Conservation (phyloP, 2,888 invertebrate species). For the Candidula unifasciata region DNA sequence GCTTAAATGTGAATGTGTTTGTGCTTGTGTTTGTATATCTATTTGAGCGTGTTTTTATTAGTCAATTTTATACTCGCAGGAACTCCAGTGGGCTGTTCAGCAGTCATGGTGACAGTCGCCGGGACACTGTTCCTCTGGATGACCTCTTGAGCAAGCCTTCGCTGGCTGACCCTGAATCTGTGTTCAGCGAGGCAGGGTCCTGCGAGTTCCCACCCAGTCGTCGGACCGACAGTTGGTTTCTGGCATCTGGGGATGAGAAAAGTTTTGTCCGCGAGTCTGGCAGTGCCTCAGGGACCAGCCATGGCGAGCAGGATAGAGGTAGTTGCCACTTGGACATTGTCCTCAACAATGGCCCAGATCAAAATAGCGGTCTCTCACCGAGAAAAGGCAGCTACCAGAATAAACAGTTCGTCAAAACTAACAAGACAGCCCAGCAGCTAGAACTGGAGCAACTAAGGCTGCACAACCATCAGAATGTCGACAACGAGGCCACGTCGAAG, state of each 20-base stretch:
- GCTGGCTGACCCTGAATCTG: conserved; percentile 46
- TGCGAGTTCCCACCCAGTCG: not conserved
- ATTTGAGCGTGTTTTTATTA: no score
- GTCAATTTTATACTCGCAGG: no score
- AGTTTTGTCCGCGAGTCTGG: not conserved
- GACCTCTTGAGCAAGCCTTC: conserved; percentile 45
- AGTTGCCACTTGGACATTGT: not conserved
- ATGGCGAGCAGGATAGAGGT: not conserved
- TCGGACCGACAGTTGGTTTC: not conserved
- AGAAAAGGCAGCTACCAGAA: conserved; percentile 1
- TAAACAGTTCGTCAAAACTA: not conserved
- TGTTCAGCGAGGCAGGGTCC: conserved; percentile 45
- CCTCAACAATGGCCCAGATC: not conserved
- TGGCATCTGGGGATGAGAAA: not conserved
- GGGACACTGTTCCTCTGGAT: conserved; percentile 38
- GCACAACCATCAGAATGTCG: no score
- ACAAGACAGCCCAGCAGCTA: not conserved
- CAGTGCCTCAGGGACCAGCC: not conserved
- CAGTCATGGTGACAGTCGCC: not conserved
- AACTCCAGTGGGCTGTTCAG: not conserved
- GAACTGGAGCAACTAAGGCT: not conserved
- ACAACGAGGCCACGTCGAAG: no score
- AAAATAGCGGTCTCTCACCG: not conserved
- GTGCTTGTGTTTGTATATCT: no score
- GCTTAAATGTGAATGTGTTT: no score